A percentile compares a stretch with the other conserved stretches of the same genome.
phyloP scores from a whole-genome alignment of 2,113 vertebrate species.

The Mus musculus region GRCm39 chr1:148230001-148230500 shows the following conservation, averaged over 20 bases:
- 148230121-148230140: background rate
- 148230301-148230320: background rate
- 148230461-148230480: background rate
- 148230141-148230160: background rate
- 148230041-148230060: background rate
- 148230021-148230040: background rate
- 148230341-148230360: background rate
- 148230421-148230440: too few species aligned
- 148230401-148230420: background rate
- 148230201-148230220: background rate
- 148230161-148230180: background rate
- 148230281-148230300: background rate
- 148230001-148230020: background rate
- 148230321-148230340: background rate
- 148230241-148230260: background rate
- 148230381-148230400: background rate
- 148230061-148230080: background rate
- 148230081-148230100: background rate
- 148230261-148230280: fast-evolving
- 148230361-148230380: too few species aligned
- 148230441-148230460: background rate
- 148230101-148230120: background rate
- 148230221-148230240: background rate
- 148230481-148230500: background rate
- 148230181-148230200: background rate